Evolutionary conservation across 2,888 invertebrate species (phyloP).

Genomic region (Ophion ellenae): DNA sequence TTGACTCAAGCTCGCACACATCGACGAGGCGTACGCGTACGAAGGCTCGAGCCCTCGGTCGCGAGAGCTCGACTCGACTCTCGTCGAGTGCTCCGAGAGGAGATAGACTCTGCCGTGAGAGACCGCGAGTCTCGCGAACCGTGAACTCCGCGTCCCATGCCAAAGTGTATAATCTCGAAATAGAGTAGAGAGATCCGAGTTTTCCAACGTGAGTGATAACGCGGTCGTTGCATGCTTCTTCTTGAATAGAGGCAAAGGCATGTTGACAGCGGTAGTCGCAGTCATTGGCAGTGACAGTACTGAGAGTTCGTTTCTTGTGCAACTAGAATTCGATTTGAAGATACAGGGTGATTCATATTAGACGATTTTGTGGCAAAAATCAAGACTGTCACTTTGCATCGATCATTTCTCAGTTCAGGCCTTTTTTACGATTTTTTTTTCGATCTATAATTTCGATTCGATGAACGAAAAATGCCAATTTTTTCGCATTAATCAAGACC

Average conservation of each 20-base stretch:
- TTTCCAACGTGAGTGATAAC: conserved; percentile 60
- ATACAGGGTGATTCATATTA: not conserved
- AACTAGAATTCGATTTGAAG: not conserved
- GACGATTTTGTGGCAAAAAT: no score
- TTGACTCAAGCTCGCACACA: conserved; percentile 48
- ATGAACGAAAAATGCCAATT: no score
- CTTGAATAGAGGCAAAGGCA: conserved; percentile 36
- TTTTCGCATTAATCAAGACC: no score
- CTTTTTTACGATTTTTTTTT: no score
- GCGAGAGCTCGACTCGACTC: conserved; percentile 46
- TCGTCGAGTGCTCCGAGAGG: conserved; percentile 35
- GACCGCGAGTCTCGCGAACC: conserved; percentile 52
- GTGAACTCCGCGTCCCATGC: conserved; percentile 44
- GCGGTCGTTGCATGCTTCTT: conserved; percentile 67
- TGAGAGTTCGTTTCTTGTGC: not conserved
- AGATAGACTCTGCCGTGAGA: conserved; percentile 8
- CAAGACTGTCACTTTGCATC: no score
- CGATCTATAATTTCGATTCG: no score
- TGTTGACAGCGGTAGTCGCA: conserved; percentile 7
- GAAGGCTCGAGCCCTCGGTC: conserved; percentile 7
- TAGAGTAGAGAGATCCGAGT: conserved; percentile 44
- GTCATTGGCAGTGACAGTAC: not conserved
- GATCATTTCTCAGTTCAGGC: no score
- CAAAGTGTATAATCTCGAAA: conserved; percentile 39
- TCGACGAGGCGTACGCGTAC: not conserved